Evolutionary conservation across 2,888 invertebrate species (phyloP).

Genomic region (Cephalotes varians): DNA sequence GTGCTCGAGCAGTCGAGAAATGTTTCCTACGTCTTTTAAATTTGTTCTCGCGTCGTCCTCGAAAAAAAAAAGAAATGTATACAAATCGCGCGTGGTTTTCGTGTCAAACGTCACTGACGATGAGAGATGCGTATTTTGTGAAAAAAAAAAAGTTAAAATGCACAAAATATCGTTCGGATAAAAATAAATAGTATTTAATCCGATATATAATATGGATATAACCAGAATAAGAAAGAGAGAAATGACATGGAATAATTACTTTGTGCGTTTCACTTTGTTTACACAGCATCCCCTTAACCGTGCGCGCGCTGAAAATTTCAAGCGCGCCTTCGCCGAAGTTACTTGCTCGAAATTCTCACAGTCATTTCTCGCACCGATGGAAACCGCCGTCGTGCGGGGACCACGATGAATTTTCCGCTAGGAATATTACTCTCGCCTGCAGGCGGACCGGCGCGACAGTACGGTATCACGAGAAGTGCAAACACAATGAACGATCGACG

Average conservation of each 20-base stretch:
- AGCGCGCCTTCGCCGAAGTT: constrained; percentile 22
- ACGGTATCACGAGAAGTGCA: constrained; percentile 39
- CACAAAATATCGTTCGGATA: not conserved
- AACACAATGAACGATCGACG: constrained; percentile 27
- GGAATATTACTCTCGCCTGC: constrained; percentile 49
- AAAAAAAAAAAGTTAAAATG: not conserved
- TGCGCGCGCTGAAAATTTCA: constrained; percentile 19
- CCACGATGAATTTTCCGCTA: constrained; percentile 49
- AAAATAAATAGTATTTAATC: not conserved
- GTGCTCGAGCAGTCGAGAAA: not conserved
- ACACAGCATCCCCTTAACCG: not conserved
- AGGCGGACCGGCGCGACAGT: not conserved
- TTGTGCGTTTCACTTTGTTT: not conserved
- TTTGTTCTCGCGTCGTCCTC: not conserved
- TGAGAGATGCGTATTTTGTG: not conserved
- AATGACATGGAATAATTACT: not conserved
- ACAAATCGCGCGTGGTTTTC: not conserved
- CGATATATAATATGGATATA: no score
- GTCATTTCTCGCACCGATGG: constrained; percentile 54
- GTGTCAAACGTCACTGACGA: not conserved
- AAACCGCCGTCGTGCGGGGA: constrained; percentile 28
- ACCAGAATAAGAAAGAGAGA: not conserved
- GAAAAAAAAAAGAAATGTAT: not conserved
- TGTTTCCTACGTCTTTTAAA: not conserved
- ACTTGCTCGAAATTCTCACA: constrained; percentile 42